These are phyloP conservation scores for Erinaceus europaeus DNA, from an alignment of 2,113 vertebrate genomes.

Conservation along the genomic window DNA sequence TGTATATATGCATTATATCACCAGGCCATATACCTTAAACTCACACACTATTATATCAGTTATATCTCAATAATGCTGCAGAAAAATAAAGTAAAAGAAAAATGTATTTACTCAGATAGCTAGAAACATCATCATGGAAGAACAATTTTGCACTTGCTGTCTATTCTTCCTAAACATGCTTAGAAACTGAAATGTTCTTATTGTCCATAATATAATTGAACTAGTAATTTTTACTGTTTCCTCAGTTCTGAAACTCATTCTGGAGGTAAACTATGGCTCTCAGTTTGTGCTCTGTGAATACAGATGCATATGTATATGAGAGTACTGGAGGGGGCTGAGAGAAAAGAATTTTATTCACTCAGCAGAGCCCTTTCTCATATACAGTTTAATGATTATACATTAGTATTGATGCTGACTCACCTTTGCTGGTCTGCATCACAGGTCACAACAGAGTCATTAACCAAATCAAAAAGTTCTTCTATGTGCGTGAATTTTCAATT, in stretches of 20 bases:
- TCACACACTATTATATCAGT: neutral
- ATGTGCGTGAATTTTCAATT: neutral
- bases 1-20: neutral
- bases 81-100: neutral
- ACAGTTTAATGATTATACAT: no score
- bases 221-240: neutral
- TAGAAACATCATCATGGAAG: neutral
- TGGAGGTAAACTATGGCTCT: neutral
- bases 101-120: neutral
- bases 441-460: neutral
- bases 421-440: no score
- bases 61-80: neutral
- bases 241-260: no score
- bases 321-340: no score
- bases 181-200: neutral
- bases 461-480: neutral
- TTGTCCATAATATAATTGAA: neutral
- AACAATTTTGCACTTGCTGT: neutral
- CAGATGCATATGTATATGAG: neutral
- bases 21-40: neutral
- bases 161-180: neutral
- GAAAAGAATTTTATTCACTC: neutral
- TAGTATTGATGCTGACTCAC: neutral
- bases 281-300: neutral
- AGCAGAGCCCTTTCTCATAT: neutral